These are phyloP conservation scores for Tapera naevia DNA, from an alignment of 2,797 vertebrate species.

Conservation along the genomic window DNA sequence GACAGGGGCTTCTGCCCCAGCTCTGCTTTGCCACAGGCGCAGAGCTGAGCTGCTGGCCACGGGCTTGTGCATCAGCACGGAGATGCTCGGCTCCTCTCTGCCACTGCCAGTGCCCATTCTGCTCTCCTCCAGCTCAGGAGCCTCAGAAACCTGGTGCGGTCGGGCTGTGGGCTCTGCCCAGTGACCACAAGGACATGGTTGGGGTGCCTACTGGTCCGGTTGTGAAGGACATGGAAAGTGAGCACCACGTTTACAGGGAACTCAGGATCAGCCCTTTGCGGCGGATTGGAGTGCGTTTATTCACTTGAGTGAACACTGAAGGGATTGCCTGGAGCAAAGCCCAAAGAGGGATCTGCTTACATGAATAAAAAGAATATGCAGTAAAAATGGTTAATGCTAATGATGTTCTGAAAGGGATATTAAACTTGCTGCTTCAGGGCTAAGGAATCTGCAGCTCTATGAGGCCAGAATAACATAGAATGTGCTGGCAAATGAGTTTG, in stretches of 20 bases:
- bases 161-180: background rate
- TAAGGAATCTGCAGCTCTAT: background rate
- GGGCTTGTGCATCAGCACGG: rapidly evolving
- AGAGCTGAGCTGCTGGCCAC: background rate
- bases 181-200: rapidly evolving
- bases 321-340: background rate
- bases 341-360: background rate
- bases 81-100: rapidly evolving
- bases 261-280: background rate
- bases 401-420: background rate
- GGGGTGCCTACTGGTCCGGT: background rate
- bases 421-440: background rate
- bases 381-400: slow-evolving; percentile 14
- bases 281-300: rapidly evolving
- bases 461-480: background rate
- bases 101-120: rapidly evolving
- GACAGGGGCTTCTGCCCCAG: background rate
- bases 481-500: background rate
- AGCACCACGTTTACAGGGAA: background rate
- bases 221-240: background rate
- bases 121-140: background rate
- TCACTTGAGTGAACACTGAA: background rate
- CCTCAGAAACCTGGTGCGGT: background rate
- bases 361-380: background rate
- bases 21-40: background rate